Conservation (phyloP, 1,140 invertebrate species). For the Drosophila biarmipes region DNA sequence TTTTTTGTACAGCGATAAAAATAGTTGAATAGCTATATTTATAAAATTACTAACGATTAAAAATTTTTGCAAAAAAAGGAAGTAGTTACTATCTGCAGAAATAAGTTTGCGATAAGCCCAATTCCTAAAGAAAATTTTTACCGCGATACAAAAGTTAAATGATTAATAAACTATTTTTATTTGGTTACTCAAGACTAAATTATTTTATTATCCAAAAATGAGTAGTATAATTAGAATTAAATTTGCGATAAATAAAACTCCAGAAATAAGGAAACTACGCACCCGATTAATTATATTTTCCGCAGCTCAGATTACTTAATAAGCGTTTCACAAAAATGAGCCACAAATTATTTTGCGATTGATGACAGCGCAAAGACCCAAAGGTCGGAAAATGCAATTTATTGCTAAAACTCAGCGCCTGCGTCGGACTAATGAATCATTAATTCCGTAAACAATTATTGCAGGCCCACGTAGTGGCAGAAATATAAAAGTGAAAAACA, state of each 20-base stretch:
- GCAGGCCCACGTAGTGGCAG: neutral
- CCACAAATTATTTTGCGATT: neutral
- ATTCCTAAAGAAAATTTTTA: neutral
- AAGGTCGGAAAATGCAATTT: neutral
- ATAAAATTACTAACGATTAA: neutral
- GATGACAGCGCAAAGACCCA: neutral
- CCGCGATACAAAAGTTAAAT: neutral
- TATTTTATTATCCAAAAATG: neutral
- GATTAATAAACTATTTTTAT: neutral
- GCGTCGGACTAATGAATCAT: conserved; percentile 14
- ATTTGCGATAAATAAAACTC: neutral
- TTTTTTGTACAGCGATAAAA: neutral
- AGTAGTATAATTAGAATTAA: neutral
- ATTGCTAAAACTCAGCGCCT: neutral
- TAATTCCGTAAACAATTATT: neutral
- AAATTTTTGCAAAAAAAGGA: neutral
- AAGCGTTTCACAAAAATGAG: neutral
- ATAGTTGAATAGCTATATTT: neutral
- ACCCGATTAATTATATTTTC: neutral
- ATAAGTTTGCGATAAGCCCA: neutral
- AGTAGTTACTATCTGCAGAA: neutral
- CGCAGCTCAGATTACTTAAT: conserved; percentile 4
- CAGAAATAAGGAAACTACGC: neutral
- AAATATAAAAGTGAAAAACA: conserved; percentile 4
- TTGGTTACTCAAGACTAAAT: neutral